Evolutionary conservation across 92 coral and sea anemone species (phyloP), one percentile per base, ranked within the genome.

Genomic region (Zoanthus sociatus): DNA sequence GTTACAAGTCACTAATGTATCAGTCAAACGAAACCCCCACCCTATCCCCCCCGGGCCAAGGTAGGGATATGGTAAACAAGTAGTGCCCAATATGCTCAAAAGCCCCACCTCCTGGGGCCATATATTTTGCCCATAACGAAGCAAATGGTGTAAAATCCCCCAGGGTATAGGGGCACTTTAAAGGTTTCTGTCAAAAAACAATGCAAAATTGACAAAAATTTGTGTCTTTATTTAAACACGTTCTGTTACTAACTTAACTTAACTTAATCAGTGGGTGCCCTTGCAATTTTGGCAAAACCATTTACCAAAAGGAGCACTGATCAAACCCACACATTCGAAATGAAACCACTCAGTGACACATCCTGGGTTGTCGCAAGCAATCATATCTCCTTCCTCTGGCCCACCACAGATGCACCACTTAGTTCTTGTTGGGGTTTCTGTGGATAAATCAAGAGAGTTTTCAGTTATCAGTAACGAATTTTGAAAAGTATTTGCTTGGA

Each of bases 101-200:
- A 76, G 79, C 79, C 63, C 64, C 79, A 76, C 79, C 79, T 66
- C 63, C 79, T 76, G 79, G 79, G 79, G 79, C 79, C 79, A 76
- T 76, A 76, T 50, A 48, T 76, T 76, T 76, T 76, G 79, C 79
- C 79, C 79, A 76, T 76, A 76, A 51, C 64, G 79, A 48, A 76
- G 79, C 79, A 76, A 76, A 76, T 76, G 79, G 79, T 26, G 79
- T 76, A 76, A 76, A 76, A 76, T 76, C 79, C 79, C 79, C 79
- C 79, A 76, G 79, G 79, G 79, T 76, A 76, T 76, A 76, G 64
- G 79, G 79, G 76, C 76, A 72, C 77, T 72, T 72, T 33, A 72
- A 72, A 45, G 50, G 33, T 72, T 72, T 72, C 51, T 72, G 54
- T 55, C 77, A 33, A 72, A 72, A 72, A 72, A 44, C 77, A 72